A percentile compares a stretch with the other conserved stretches of the same genome.
Conservation (phyloP, 2,113 vertebrate species). For the Dromaius novaehollandiae region DNA sequence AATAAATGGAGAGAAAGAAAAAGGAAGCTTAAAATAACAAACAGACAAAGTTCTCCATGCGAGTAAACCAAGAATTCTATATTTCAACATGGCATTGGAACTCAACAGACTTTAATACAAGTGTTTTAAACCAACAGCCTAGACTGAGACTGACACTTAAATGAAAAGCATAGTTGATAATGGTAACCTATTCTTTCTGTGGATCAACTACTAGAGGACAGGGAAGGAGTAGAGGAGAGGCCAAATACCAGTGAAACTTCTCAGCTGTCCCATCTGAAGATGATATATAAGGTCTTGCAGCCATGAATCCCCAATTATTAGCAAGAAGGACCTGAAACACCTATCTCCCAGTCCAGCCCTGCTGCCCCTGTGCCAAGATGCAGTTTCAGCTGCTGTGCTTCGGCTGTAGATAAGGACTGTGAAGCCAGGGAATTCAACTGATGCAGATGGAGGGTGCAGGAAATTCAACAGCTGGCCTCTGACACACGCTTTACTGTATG, state of each 20-base stretch:
- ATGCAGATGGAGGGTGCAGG: not conserved
- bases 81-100: not conserved
- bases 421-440: not conserved
- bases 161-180: not conserved
- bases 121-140: not conserved
- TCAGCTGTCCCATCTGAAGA: not conserved
- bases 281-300: not conserved
- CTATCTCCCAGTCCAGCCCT: not conserved
- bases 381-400: not conserved
- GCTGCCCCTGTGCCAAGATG: not conserved
- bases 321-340: not conserved
- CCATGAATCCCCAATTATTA: not conserved
- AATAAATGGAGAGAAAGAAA: not conserved
- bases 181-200: not conserved
- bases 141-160: not conserved
- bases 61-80: not conserved
- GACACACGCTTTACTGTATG: fast-evolving
- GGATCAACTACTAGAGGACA: not conserved
- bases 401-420: not conserved
- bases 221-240: not conserved
- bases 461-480: not conserved
- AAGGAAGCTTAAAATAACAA: not conserved
- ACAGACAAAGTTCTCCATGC: not conserved
- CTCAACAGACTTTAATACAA: not conserved
- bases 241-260: not conserved